Conservation (phyloP, 1,140 invertebrate genomes). For the Sinella curviseta region DNA sequence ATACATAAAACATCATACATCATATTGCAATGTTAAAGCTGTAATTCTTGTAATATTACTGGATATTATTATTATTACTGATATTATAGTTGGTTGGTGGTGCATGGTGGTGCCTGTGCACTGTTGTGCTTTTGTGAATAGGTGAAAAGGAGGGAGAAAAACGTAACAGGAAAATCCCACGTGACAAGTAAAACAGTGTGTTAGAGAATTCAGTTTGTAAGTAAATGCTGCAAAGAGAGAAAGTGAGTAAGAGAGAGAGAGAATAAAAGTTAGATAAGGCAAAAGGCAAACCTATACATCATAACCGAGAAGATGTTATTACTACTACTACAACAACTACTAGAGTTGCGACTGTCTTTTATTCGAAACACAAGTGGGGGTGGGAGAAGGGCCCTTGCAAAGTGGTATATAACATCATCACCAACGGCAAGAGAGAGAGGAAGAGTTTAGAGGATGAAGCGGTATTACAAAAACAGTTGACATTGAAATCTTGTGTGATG, state of each 20-base stretch:
- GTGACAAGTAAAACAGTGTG: not conserved
- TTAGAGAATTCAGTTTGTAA: not conserved
- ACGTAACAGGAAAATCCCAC: not conserved
- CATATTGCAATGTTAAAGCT: not conserved
- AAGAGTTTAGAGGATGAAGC: too few relatives aligned
- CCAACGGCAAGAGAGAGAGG: too few relatives aligned
- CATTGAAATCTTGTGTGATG: constrained; percentile 22
- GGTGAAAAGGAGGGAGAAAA: not conserved
- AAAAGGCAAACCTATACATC: not conserved
- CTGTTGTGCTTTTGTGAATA: not conserved
- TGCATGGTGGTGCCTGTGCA: not conserved
- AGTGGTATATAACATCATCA: too few relatives aligned
- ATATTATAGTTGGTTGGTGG: not conserved
- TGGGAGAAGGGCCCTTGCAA: too few relatives aligned
- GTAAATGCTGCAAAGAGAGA: not conserved
- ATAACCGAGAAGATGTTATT: not conserved
- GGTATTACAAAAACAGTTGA: too few relatives aligned
- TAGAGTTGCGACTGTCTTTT: too few relatives aligned
- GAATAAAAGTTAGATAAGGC: not conserved
- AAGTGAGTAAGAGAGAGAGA: not conserved
- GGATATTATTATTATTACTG: not conserved
- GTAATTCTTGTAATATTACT: not conserved
- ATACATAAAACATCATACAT: too few relatives aligned
- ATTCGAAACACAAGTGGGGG: too few relatives aligned
- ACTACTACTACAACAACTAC: too few relatives aligned